Evolutionary conservation across 2,888 invertebrate genomes (phyloP).

Genomic region (Lathronympha strigana): DNA sequence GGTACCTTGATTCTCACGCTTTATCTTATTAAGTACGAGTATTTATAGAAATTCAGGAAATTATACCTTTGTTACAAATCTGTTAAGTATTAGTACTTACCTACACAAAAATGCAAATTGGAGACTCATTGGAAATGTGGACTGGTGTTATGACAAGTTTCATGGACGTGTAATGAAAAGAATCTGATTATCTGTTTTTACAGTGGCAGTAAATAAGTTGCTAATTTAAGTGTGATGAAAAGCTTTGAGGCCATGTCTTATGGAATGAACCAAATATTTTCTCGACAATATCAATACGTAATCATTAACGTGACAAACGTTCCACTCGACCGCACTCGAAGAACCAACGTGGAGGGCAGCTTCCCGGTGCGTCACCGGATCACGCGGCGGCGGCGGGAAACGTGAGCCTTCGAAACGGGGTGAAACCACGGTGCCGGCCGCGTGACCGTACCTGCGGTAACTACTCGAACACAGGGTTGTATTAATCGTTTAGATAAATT

Average conservation of each 20-base stretch:
- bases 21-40: conserved; percentile 1
- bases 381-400: conserved; percentile 56
- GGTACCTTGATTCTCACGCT: conserved; percentile 62
- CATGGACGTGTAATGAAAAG: no score
- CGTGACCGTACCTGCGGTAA: conserved; percentile 55
- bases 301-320: conserved; percentile 49
- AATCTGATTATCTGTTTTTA: no score
- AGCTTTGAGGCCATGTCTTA: not conserved
- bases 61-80: not conserved
- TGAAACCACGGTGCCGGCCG: conserved; percentile 56
- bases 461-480: conserved; percentile 20
- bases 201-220: no score
- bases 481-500: no score
- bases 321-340: conserved; percentile 28
- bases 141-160: no score
- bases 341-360: conserved; percentile 24
- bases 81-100: not conserved
- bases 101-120: not conserved
- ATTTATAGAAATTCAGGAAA: not conserved
- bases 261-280: not conserved
- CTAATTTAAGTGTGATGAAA: not conserved
- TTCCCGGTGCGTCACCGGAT: conserved; percentile 45
- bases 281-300: conserved; percentile 44
- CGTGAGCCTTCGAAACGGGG: conserved; percentile 60
- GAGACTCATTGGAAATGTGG: no score